Percentiles rank a stretch among this genome's conserved stretches.
Conservation (phyloP, 1,140 invertebrate species). For the Orius laevigatus region DNA sequence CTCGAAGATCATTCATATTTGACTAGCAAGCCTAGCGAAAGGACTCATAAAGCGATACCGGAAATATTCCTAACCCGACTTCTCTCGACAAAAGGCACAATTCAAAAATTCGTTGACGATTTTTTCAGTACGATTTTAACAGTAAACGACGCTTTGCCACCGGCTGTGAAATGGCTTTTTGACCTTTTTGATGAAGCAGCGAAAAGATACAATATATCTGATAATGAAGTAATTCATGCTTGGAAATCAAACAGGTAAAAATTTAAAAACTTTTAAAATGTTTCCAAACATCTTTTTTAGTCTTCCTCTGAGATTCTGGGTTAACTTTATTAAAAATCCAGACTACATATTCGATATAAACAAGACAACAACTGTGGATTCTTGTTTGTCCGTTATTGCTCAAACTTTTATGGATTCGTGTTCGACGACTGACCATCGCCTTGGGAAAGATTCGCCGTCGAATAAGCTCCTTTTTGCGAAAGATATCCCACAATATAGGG, state of each 20-base stretch:
- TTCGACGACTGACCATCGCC: constrained; percentile 69
- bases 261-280: constrained; percentile 8
- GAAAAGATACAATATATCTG: constrained; percentile 60
- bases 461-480: constrained; percentile 90
- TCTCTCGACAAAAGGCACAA: constrained; percentile 85
- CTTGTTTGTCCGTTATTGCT: constrained; percentile 83
- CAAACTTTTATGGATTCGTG: constrained; percentile 95
- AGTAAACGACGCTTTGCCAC: constrained; percentile 75
- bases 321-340: constrained; percentile 93
- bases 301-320: constrained; percentile 87
- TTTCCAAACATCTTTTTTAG: too few species aligned
- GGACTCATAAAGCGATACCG: constrained; percentile 81
- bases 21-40: constrained; percentile 43
- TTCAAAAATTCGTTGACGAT: constrained; percentile 93
- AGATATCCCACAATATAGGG: constrained; percentile 68
- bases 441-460: constrained; percentile 87
- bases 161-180: constrained; percentile 89
- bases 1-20: constrained; percentile 43
- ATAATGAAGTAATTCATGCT: constrained; percentile 81
- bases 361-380: constrained; percentile 80
- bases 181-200: constrained; percentile 87
- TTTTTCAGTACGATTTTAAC: constrained; percentile 80
- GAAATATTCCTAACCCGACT: constrained; percentile 88
- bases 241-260: constrained; percentile 79
- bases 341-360: constrained; percentile 94